A percentile compares a stretch with the other conserved stretches of the same genome.
Evolutionary conservation across 2,888 invertebrate genomes (phyloP).

Genomic region (Pristionchus entomophagus): DNA sequence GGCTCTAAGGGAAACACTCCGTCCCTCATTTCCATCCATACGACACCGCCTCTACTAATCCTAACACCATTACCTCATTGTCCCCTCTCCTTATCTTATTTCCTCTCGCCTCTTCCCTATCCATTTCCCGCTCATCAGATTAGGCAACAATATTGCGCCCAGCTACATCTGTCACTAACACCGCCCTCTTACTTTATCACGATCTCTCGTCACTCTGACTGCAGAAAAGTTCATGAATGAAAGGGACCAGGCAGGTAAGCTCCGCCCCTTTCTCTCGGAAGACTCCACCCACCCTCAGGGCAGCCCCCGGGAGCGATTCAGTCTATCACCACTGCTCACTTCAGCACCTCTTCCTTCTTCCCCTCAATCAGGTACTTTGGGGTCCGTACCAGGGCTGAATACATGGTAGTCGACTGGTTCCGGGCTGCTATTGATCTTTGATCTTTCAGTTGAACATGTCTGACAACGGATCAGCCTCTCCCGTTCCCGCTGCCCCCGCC

Average conservation of each 20-base stretch:
- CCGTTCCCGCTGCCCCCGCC: background rate
- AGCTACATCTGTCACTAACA: background rate
- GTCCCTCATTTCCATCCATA: background rate
- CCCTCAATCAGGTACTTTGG: background rate
- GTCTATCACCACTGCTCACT: background rate
- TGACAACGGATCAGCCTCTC: conserved; percentile 27
- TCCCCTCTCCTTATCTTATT: background rate
- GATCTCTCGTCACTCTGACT: background rate
- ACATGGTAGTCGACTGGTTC: no score
- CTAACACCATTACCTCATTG: conserved; percentile 38
- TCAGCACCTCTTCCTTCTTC: background rate
- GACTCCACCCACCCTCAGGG: background rate
- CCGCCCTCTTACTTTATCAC: background rate
- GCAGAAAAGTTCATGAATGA: background rate
- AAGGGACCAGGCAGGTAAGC: background rate
- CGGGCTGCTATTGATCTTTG: background rate
- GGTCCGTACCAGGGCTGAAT: background rate
- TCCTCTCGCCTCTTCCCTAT: background rate
- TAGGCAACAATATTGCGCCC: conserved; percentile 12
- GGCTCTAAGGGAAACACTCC: no score
- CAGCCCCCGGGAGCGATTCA: background rate
- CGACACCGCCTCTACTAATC: background rate
- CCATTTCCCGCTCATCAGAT: conserved; percentile 36
- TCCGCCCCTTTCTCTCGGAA: background rate
- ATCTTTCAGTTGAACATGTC: conserved; percentile 28